A percentile compares a stretch with the other conserved stretches of the same genome.
These are phyloP conservation scores for Lepidochrysops patricia DNA, from an alignment of 2,888 invertebrate genomes.

Conservation along the genomic window DNA sequence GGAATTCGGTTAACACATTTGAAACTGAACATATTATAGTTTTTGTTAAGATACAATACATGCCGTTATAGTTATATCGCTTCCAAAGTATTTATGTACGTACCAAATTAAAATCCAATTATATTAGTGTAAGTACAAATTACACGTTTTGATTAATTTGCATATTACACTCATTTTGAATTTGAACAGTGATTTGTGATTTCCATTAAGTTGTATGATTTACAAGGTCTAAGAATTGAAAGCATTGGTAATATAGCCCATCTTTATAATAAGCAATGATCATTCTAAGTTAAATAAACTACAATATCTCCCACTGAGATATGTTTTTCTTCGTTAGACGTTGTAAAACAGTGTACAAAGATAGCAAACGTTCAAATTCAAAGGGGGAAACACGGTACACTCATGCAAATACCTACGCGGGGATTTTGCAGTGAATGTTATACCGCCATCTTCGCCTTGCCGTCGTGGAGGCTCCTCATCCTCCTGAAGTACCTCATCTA, in stretches of 20 bases:
- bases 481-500: slow-evolving; percentile 86
- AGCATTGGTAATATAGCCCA: not conserved
- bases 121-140: slow-evolving; percentile 15
- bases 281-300: not conserved
- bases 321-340: not conserved
- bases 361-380: slow-evolving; percentile 48
- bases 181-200: slow-evolving; percentile 9
- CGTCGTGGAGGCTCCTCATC: slow-evolving; percentile 71
- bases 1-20: slow-evolving; percentile 14
- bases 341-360: not conserved
- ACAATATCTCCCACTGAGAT: not conserved
- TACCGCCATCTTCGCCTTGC: slow-evolving; percentile 86
- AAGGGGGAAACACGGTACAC: slow-evolving; percentile 40
- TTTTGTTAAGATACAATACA: slow-evolving; percentile 5
- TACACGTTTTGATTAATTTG: slow-evolving; percentile 19
- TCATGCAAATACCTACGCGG: slow-evolving; percentile 84
- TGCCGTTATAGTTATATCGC: slow-evolving; percentile 8
- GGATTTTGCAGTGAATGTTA: slow-evolving; percentile 92
- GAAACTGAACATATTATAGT: slow-evolving; percentile 14
- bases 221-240: not conserved
- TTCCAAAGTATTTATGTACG: slow-evolving; percentile 15
- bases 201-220: not conserved
- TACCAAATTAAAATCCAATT: slow-evolving; percentile 23
- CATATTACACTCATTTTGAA: slow-evolving; percentile 18
- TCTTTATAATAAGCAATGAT: not conserved